Evolutionary conservation across 2,888 invertebrate genomes (phyloP), one percentile per base, ranked within the genome.

Genomic region (Agriotes lineatus): DNA sequence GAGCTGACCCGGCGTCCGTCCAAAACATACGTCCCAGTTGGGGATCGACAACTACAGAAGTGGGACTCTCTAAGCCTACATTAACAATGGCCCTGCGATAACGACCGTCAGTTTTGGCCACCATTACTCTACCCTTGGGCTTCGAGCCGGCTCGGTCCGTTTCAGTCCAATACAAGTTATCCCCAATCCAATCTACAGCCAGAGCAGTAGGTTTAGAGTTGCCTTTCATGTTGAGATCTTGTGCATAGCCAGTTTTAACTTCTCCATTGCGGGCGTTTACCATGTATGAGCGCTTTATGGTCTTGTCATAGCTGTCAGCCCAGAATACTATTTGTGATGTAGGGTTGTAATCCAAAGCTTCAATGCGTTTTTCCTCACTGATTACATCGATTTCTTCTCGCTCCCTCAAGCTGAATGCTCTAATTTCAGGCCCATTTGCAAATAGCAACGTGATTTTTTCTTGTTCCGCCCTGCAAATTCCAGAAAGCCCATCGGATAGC

Each of bases 141-240:
- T 93, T 92, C 0, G 91, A 88, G 0, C 92, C 92, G 0, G 92
- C 90, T 59, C 91, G 84, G 73, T 94, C 93, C 0, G 90, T 89
- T 82, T 97, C 97, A 0, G 96, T 93, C 96, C 97, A 98, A 84
- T 97, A 98, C 0, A 98, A 85, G 83, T 97, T 97, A 69, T 94
- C 93, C 4, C 94, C 95, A 14, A 97, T 88, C 93, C 97, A 98
- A 84, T 99, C 99, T 0, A 98, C 90, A 0, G 97, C 94, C 0
- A 99, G 84, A 0, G 95, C 94, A 0, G 95, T 94, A 0, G 97
- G 96, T 81, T 93, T 95, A 0, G 92, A 90, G 75, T 91, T 91
- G 10, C 91, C 93, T 85, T 92, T 92, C 86, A 95, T 92, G 75
- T 93, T 91, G 25, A 97, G 86, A 82, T 96, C 94, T 82, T 97